Evolutionary conservation across 1,140 invertebrate genomes (phyloP).

Genomic region (Drosophila obscura): DNA sequence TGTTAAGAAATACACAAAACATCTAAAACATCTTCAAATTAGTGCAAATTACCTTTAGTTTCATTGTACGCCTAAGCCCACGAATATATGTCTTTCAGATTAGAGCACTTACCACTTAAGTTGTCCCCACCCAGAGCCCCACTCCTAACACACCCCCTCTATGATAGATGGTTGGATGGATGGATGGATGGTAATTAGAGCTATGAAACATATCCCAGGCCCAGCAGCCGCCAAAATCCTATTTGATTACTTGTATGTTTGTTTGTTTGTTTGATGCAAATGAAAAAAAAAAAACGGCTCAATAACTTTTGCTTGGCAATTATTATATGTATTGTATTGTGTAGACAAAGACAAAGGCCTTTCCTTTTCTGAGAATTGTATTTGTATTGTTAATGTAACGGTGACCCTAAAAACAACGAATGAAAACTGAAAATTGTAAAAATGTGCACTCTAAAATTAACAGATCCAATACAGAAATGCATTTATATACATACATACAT

Average conservation of each 20-base stretch:
- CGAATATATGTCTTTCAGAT: constrained; percentile 47
- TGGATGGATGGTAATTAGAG: constrained; percentile 21
- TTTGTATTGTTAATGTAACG: background rate
- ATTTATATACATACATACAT: constrained; percentile 13
- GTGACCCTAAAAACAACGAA: constrained; percentile 22
- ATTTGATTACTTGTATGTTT: constrained; percentile 3
- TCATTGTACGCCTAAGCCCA: constrained; percentile 41
- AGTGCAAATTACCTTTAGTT: constrained; percentile 69
- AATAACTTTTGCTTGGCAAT: constrained; percentile 58
- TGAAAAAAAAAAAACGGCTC: constrained; percentile 17
- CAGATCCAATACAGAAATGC: constrained; percentile 44
- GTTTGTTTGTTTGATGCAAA: constrained; percentile 13
- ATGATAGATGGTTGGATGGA: constrained; percentile 2
- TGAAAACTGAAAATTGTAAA: constrained; percentile 16
- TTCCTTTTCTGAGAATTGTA: constrained; percentile 15
- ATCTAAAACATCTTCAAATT: constrained; percentile 55
- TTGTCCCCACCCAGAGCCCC: constrained; percentile 11
- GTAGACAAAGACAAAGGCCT: constrained; percentile 20
- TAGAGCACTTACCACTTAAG: constrained; percentile 36
- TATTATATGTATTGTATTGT: constrained; percentile 16
- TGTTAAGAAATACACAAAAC: constrained; percentile 58
- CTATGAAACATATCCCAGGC: constrained; percentile 73
- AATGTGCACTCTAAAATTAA: constrained; percentile 39
- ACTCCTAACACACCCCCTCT: background rate
- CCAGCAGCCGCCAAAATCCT: constrained; percentile 35